Evolutionary conservation across 2,797 vertebrate species (phyloP).

Genomic region (Sebastes melanostomus): DNA sequence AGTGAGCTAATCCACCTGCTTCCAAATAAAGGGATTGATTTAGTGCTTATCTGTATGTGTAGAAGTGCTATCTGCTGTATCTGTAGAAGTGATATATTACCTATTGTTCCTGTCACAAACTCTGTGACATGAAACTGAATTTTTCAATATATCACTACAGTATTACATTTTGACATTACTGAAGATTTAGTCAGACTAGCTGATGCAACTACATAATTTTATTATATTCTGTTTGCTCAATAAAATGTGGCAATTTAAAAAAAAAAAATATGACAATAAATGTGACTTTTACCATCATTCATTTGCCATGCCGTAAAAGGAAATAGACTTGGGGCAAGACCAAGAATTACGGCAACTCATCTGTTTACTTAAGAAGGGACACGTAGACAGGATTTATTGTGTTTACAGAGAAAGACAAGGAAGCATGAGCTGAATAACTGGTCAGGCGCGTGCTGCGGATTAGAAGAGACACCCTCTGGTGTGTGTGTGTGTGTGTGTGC

Average conservation of each 20-base stretch:
- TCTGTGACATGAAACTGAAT: background rate
- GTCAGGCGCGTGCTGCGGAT: background rate
- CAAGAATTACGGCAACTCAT: background rate
- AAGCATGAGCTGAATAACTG: background rate
- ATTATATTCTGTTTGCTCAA: background rate
- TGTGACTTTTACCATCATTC: background rate
- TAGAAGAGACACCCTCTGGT: background rate
- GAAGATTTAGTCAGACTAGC: background rate
- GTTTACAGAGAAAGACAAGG: slow-evolving; percentile 10
- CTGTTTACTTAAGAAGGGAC: background rate
- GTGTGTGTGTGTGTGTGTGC: background rate
- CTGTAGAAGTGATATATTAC: background rate
- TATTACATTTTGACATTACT: background rate
- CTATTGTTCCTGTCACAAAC: background rate
- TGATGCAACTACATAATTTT: background rate
- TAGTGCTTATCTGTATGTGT: background rate
- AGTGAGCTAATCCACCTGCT: background rate
- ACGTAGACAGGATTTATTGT: background rate
- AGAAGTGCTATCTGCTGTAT: too few species aligned
- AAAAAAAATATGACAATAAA: background rate
- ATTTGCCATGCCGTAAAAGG: background rate
- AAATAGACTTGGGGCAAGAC: background rate
- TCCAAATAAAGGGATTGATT: background rate
- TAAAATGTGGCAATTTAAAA: background rate
- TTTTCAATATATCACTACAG: background rate